phyloP scores from a whole-genome alignment of 1,140 invertebrate genomes.

The Drosophila orosa region DNA sequence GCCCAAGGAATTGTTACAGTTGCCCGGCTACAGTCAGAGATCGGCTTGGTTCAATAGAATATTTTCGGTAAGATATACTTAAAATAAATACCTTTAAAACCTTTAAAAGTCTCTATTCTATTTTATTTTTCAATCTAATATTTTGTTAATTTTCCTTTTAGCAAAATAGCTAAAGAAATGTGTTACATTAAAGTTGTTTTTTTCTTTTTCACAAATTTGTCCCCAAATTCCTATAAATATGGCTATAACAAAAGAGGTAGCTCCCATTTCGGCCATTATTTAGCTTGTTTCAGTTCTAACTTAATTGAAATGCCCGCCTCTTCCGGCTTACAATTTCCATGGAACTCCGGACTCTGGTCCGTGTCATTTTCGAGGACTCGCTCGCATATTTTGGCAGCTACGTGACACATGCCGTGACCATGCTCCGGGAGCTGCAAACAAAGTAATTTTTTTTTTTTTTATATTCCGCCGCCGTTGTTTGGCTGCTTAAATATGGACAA shows the following conservation, averaged over 20 bases:
- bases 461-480: slow-evolving; percentile 36
- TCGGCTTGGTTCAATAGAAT: background rate
- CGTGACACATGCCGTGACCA: slow-evolving; percentile 71
- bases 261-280: slow-evolving; percentile 11
- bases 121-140: background rate
- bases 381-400: slow-evolving; percentile 69
- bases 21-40: slow-evolving; percentile 3
- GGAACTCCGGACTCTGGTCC: slow-evolving; percentile 7
- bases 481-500: slow-evolving; percentile 71
- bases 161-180: background rate
- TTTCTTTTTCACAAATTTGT: too few relatives aligned
- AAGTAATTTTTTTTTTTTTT: slow-evolving; percentile 73
- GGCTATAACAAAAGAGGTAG: slow-evolving; percentile 5
- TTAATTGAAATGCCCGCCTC: slow-evolving; percentile 72
- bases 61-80: background rate
- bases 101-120: background rate
- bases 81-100: background rate
- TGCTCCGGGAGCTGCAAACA: slow-evolving; percentile 55
- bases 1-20: slow-evolving; percentile 7
- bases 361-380: slow-evolving; percentile 65
- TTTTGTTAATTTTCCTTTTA: background rate
- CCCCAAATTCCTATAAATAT: slow-evolving; percentile 7
- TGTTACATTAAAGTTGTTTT: background rate
- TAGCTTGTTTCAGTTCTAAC: slow-evolving; percentile 47
- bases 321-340: slow-evolving; percentile 23